phyloP scores from a whole-genome alignment of 2,888 invertebrate species.

The Eupeodes luniger region DNA sequence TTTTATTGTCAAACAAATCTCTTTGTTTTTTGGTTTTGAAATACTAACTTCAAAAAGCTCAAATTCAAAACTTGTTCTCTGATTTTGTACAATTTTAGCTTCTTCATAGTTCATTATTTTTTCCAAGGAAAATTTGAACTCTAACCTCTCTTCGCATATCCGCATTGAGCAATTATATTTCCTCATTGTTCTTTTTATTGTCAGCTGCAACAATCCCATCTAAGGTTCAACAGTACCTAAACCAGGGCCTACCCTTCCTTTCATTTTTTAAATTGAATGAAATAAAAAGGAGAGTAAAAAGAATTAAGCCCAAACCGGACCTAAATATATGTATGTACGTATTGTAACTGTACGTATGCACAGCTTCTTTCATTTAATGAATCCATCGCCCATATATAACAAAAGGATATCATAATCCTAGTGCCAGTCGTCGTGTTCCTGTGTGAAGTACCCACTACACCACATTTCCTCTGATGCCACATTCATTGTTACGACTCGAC shows the following conservation, averaged over 20 bases:
- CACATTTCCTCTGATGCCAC: conserved; percentile 22
- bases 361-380: conserved; percentile 57
- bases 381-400: conserved; percentile 34
- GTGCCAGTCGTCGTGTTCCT: conserved; percentile 2
- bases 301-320: conserved; percentile 26
- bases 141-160: not conserved
- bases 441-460: not conserved
- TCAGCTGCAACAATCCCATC: not conserved
- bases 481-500: conserved; percentile 45
- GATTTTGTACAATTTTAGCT: no score
- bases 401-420: conserved; percentile 54
- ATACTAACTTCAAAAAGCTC: no score
- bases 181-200: not conserved
- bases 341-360: conserved; percentile 22
- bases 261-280: not conserved
- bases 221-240: not conserved
- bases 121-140: not conserved
- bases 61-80: no score
- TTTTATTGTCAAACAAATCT: no score
- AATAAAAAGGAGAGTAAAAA: not conserved
- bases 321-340: not conserved
- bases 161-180: not conserved
- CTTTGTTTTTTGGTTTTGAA: no score
- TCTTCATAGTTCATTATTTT: not conserved
- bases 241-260: not conserved